Conservation (phyloP, 2,888 invertebrate genomes). For the Uropetala carovei region DNA sequence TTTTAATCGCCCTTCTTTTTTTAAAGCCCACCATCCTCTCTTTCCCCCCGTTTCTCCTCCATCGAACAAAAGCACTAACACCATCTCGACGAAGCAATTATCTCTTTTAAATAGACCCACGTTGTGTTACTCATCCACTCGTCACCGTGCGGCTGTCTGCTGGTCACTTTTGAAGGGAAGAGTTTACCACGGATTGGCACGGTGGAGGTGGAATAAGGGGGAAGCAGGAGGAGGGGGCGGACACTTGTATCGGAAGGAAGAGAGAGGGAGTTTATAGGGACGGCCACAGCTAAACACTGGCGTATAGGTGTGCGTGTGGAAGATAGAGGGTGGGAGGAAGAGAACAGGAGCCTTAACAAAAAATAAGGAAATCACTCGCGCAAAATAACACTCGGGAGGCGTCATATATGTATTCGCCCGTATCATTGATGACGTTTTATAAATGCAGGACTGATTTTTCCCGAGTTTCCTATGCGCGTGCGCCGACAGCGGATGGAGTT, state of each 20-base stretch:
- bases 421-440: no score
- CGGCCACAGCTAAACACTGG: no score
- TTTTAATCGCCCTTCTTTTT: no score
- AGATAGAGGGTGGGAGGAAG: no score
- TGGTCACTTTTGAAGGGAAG: neutral
- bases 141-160: neutral
- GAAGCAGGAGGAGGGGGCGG: neutral
- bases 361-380: no score
- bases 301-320: no score
- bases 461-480: no score
- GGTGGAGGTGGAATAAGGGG: neutral
- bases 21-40: neutral
- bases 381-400: no score
- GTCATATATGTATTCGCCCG: no score
- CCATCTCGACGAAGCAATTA: neutral
- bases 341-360: no score
- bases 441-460: no score
- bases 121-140: slow-evolving; percentile 51
- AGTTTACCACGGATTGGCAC: neutral
- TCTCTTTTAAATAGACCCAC: slow-evolving; percentile 55
- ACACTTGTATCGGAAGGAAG: neutral
- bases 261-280: neutral
- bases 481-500: no score
- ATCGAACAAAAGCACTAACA: slow-evolving; percentile 42
- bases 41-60: neutral